A percentile compares a stretch with the other conserved stretches of the same genome.
Evolutionary conservation across 1,140 invertebrate genomes (phyloP).

Genomic region (Stegodyphus mimosarum): DNA sequence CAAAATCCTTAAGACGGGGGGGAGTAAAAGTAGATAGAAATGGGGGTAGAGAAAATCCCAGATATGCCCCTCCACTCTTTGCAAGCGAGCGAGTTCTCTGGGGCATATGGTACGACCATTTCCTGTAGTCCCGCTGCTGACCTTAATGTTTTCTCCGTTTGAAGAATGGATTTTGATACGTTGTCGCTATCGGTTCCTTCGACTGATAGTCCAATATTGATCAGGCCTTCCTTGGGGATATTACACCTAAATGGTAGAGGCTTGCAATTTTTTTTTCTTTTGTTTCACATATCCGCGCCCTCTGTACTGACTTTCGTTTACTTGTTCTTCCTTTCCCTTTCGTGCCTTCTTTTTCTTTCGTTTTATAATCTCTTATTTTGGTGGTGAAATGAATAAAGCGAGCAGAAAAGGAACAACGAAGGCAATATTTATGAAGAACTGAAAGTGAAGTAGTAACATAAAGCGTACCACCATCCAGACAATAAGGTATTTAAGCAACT

Average conservation of each 20-base stretch:
- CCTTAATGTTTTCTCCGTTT: constrained; percentile 59
- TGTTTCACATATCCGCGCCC: neutral
- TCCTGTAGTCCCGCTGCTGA: constrained; percentile 39
- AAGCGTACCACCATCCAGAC: too few relatives aligned
- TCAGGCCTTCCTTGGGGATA: constrained; percentile 40
- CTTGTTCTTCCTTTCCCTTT: constrained; percentile 6
- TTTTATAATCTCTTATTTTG: neutral
- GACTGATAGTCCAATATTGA: constrained; percentile 59
- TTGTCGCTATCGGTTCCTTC: constrained; percentile 57
- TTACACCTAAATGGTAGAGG: constrained; percentile 57
- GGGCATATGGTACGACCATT: constrained; percentile 58
- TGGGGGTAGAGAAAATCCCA: neutral
- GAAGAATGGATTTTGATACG: constrained; percentile 61
- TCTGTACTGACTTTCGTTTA: constrained; percentile 49
- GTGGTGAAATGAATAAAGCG: neutral
- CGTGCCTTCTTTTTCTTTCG: neutral
- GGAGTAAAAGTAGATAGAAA: constrained; percentile 8
- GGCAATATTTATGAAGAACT: too few relatives aligned
- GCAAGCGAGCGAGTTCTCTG: neutral
- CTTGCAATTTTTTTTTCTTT: constrained; percentile 5
- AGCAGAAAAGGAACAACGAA: neutral
- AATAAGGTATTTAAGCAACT: too few relatives aligned
- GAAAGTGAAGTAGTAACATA: too few relatives aligned
- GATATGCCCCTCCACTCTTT: constrained; percentile 10
- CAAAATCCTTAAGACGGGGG: neutral